Percentiles rank a stretch among this genome's conserved stretches.
Evolutionary conservation across 1,140 invertebrate species (phyloP).

Genomic region (Sitobion miscanthi): DNA sequence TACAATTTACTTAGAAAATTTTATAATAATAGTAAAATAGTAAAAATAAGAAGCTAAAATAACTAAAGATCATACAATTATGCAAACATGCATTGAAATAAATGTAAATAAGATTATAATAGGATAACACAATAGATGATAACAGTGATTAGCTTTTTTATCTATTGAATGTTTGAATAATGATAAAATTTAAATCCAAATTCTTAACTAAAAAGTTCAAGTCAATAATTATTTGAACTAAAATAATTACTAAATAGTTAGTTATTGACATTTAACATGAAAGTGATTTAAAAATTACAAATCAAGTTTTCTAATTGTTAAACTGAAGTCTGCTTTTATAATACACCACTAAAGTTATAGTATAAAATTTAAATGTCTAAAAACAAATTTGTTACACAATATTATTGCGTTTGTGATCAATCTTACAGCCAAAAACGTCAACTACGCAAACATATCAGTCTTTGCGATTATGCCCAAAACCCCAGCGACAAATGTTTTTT

Average conservation of each 20-base stretch:
- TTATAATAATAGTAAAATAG: too few relatives aligned
- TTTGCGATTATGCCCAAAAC: constrained; percentile 21
- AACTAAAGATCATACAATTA: too few relatives aligned
- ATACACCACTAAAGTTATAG: not conserved
- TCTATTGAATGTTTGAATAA: too few relatives aligned
- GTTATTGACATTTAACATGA: not conserved
- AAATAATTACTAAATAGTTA: not conserved
- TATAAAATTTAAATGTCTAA: not conserved
- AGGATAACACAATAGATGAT: too few relatives aligned
- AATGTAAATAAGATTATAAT: too few relatives aligned
- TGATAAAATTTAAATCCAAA: too few relatives aligned
- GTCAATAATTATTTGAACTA: not conserved
- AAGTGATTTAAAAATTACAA: not conserved
- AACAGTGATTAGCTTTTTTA: too few relatives aligned
- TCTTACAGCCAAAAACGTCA: not conserved
- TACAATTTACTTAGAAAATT: too few relatives aligned
- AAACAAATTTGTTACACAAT: not conserved
- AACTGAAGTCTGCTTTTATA: not conserved
- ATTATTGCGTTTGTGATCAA: not conserved
- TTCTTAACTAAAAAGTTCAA: not conserved
- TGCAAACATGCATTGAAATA: too few relatives aligned
- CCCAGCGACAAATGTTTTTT: not conserved
- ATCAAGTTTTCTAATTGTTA: not conserved
- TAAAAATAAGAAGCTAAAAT: too few relatives aligned
- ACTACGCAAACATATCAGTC: not conserved